phyloP scores from a whole-genome alignment of 2,888 invertebrate species.

The Petrolisthes cinctipes region DNA sequence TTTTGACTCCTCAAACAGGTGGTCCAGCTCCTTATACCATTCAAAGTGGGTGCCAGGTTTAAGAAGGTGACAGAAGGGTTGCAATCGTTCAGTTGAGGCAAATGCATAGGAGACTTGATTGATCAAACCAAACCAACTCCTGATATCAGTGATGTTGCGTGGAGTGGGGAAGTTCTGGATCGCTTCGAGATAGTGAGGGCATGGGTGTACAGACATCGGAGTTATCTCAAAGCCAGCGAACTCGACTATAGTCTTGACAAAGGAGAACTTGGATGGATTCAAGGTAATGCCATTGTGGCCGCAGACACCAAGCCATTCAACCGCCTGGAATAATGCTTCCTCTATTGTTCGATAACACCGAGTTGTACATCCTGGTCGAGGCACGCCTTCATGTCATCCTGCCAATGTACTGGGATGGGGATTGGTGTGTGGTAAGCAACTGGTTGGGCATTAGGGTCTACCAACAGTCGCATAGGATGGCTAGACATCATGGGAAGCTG shows the following conservation, averaged over 20 bases:
- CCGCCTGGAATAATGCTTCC: conserved; percentile 8
- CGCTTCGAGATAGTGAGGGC: conserved; percentile 1
- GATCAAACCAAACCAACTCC: conserved; percentile 27
- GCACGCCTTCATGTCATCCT: conserved; percentile 30
- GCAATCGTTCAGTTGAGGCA: conserved; percentile 20
- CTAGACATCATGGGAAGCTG: conserved; percentile 13
- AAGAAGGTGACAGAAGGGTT: conserved; percentile 23
- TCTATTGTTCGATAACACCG: conserved; percentile 10
- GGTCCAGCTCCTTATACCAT: conserved; percentile 18
- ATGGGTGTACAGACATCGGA: background rate
- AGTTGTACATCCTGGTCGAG: conserved; percentile 34
- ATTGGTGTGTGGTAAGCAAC: conserved; percentile 35
- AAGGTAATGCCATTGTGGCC: conserved; percentile 37
- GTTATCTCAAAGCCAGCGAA: conserved; percentile 26
- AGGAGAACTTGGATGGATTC: conserved; percentile 32
- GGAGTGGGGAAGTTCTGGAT: conserved; percentile 35
- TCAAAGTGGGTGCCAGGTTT: conserved; percentile 13
- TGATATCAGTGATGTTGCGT: conserved; percentile 39
- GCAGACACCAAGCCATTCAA: conserved; percentile 20
- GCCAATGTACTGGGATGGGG: conserved; percentile 14
- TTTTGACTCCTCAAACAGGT: conserved; percentile 2
- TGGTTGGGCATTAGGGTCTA: conserved; percentile 23
- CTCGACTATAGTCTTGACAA: conserved; percentile 20
- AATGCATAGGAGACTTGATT: conserved; percentile 36
- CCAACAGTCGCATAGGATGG: conserved; percentile 19